Base-by-base conservation (phyloP, 2,797 vertebrate species). In the Aplochiton taeniatus region DNA sequence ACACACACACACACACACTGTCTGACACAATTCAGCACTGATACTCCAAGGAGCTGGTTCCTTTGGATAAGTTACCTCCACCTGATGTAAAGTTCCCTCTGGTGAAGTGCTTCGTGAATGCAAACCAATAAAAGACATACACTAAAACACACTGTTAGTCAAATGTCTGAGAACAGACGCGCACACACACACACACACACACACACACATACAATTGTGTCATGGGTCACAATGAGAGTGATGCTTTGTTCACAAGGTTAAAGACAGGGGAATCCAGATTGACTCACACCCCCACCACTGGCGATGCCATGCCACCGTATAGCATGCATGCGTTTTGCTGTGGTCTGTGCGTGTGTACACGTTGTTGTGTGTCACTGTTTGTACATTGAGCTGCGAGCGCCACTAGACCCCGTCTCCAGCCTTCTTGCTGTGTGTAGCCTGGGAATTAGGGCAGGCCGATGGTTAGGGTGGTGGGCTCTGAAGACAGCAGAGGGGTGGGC, bases 61-160 rank as follows among this genome's bases (percentile, higher is more conserved):
- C 42, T 72, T 69, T 80, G 73, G 69, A 75, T 68, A 66, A 56
- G 75, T 6, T 49, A 67, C 70, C 70, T 79, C 66, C 64, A 70
- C 63, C 76, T 53, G 43, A 69, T 71, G 68, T 78, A 58, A 83
- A 82, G 77, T 75, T 63, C 83, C 83, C 71, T 78, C 76, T 57
- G 73, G 54, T 18, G 61, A 66, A 76, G 62, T 60, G 68, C 63
- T 60, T 65, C 64, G 53, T 64, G 75, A 78, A 68, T 63, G 72
- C 75, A 67, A 53, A 68, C 65, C 59, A 79, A 57, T 50, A 55
- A 16, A 47, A 71, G 46, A 16, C 18, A 69, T 47, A 55, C 43
- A 69, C 48, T n/a, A 49, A 75, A 43, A 70, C 66, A 75, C 69
- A 69, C 52, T 62, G 55, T 42, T 17, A 66, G 9, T 17, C 11